These are phyloP conservation scores for Telmatochromis sp. DNA, from an alignment of 2,113 vertebrate genomes.

Conservation along the genomic window DNA sequence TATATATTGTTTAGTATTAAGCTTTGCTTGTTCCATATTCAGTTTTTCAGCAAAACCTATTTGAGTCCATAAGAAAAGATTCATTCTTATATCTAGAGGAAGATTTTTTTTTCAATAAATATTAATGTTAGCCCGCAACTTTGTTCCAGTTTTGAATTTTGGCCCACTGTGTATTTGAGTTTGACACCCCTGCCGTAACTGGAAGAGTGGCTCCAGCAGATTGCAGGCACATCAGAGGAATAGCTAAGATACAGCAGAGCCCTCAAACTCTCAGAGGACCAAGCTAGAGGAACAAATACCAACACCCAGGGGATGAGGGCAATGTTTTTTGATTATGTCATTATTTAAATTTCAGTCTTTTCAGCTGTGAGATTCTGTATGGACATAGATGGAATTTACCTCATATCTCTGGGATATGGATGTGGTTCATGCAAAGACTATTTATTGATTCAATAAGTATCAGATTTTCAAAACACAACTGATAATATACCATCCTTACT, in stretches of 20 bases:
- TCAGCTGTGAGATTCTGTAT: neutral
- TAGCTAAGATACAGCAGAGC: neutral
- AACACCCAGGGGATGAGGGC: neutral
- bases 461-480: neutral
- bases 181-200: neutral
- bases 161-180: no score
- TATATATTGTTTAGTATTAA: no score
- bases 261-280: neutral
- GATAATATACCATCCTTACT: neutral
- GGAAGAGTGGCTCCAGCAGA: neutral
- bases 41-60: no score
- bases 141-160: no score
- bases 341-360: neutral
- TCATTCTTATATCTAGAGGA: no score
- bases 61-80: no score
- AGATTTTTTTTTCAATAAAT: no score
- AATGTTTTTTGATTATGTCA: neutral
- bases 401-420: neutral
- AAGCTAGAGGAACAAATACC: neutral
- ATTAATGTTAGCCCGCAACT: fast-evolving
- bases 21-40: no score
- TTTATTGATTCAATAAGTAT: neutral
- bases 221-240: neutral
- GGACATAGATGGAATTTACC: neutral
- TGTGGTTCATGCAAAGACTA: neutral